Base-by-base conservation (phyloP, 2,113 vertebrate genomes). In the Tachuris rubrigastra region DNA sequence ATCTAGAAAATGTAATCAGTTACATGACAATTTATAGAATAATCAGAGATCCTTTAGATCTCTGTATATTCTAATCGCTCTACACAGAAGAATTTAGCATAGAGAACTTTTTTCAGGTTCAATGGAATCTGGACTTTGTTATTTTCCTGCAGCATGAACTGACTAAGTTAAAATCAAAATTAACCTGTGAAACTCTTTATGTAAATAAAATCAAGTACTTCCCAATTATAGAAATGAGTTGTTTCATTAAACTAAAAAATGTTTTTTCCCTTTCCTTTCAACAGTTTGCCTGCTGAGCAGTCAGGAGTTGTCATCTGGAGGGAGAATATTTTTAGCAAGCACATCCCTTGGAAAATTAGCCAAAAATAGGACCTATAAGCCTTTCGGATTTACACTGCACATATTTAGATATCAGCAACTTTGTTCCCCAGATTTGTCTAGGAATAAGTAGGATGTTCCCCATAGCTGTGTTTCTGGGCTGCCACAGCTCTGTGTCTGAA, bases 291-390 rank as follows among this genome's bases (percentile, higher is more conserved):
- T 87, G 33, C 47, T 65, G 37, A 14, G 22, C 41, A 53, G 76
- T 14, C 2, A 11, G 24, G 41, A 87, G 42, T 47, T 93, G 83
- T 74, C 66, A 93, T 63, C 42, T 74, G 60, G n/a, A 90, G 89
- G 63, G 41, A 78, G 22, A 80, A 23, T 93, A 89, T 91, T 96
- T 96, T 91, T 96, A 95, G 84, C 52, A 91, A 90, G 79, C 21
- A 79, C 31, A 87, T 49, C 62, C 79, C 89, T 65, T 76, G 93
- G 86, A 95, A 92, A 93, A 93, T 52, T n/a, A 41, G 58, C 79
- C 92, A 95, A 90, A 95, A 93, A 95, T 90, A 93, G 86, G 83
- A 85, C 67, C 62, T n/a, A 76, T 27, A 56, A 68, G 89, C 75
- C 71, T 83, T 92, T 90, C 0, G 14, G 87, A 93, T 91, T 89